Base-by-base conservation (phyloP, 2,113 vertebrate genomes). In the Oryctolagus cuniculus region DNA sequence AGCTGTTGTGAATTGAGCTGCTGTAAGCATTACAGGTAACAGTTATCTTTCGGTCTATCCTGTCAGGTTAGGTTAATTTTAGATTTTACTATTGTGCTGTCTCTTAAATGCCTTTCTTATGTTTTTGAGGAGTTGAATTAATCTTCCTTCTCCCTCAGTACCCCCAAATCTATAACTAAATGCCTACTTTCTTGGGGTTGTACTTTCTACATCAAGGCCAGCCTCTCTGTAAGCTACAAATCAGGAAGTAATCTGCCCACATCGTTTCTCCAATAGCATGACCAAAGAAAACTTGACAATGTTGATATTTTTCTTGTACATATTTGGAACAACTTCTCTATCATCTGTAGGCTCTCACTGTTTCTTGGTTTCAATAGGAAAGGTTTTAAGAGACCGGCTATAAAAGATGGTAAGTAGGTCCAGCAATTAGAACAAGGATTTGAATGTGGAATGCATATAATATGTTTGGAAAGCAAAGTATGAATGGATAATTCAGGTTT, bases 111-210 rank as follows among this genome's bases (percentile, higher is more conserved):
- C 53, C 13, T 51, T 36, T 75, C 1, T 9, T 25, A 69, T 19
- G 53, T 66, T 75, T 83, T 75, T 78, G 27, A 84, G 44, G 83
- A 78, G 64, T 88, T 27, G 75, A 78, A 72, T 90, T 15, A 53
- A 4, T 53, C 1, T 19, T 64, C 11, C 73, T 5, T 93, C 19
- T 69, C 49, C 83, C 12, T 79, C 7, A 34, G 3, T 16, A 44
- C 77, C 31, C 53, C 24, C 36, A 51, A 2, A 31, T 91, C 38
- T 84, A 4, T 29, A 75, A 29, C 85, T 66, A 1, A 67, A 49
- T 83, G 44, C 27, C 27, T 34, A 34, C 24, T 91, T 82, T 90
- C 69, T 70, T n/a, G 19, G 58, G 22, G 49, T 1, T 51, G 44
- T 21, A 63, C 61, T 87, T 91, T 70, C 22, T 63, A 36, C 31